Conservation (phyloP, 2,888 invertebrate genomes). For the Adelphocoris suturalis region DNA sequence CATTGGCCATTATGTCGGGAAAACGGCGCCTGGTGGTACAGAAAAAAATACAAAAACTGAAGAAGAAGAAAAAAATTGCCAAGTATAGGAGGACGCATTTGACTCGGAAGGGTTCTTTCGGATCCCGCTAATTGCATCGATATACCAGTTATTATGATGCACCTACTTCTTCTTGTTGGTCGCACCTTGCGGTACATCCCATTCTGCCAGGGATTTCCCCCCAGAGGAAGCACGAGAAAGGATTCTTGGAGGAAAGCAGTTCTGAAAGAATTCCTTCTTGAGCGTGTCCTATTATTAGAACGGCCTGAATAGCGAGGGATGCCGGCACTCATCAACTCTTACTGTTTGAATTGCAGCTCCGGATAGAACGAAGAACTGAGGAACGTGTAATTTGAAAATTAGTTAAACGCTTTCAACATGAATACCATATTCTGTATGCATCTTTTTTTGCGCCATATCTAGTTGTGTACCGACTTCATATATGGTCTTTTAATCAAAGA, state of each 20-base stretch:
- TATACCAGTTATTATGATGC: constrained; percentile 46
- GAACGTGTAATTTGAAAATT: constrained; percentile 27
- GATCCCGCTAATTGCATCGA: constrained; percentile 37
- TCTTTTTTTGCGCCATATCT: too few relatives aligned
- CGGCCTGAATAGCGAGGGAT: not conserved
- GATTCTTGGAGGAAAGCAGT: constrained; percentile 9
- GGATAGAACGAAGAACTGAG: not conserved
- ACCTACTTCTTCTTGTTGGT: constrained; percentile 25
- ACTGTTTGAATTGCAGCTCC: not conserved
- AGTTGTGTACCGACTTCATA: too few relatives aligned
- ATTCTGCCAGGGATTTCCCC: not conserved
- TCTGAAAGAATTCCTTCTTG: constrained; percentile 7
- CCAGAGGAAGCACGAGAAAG: not conserved
- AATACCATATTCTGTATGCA: too few relatives aligned
- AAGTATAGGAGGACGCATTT: constrained; percentile 2
- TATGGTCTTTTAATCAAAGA: too few relatives aligned
- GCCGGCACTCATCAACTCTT: not conserved
- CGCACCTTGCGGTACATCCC: constrained; percentile 35
- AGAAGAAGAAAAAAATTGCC: constrained; percentile 31
- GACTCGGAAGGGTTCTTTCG: constrained; percentile 8
- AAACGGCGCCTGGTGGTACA: constrained; percentile 17
- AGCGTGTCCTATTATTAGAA: constrained; percentile 18
- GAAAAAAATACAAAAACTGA: not conserved
- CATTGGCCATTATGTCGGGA: constrained; percentile 48
- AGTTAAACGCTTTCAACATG: not conserved